Conservation (phyloP, 2,888 invertebrate genomes). For the Mesochorus sp. region DNA sequence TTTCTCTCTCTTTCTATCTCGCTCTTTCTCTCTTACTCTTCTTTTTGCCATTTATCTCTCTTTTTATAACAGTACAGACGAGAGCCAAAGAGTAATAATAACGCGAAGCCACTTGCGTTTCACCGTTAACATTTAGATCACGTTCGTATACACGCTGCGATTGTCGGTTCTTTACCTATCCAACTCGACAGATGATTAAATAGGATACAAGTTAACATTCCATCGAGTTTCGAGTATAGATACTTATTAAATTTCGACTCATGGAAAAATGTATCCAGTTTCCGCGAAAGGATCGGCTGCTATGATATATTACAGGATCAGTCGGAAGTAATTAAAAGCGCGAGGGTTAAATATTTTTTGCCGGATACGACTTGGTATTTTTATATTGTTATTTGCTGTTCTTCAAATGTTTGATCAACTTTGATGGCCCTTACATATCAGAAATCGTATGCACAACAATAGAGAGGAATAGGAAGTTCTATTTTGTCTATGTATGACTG, state of each 20-base stretch:
- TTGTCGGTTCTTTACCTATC: conserved; percentile 42
- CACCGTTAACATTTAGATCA: conserved; percentile 60
- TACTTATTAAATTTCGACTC: conserved; percentile 1
- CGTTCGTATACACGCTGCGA: conserved; percentile 50
- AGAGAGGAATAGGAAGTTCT: too few relatives aligned
- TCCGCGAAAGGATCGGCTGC: not conserved
- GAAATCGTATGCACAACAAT: too few relatives aligned
- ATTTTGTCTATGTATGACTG: too few relatives aligned
- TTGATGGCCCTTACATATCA: too few relatives aligned
- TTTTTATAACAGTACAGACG: conserved; percentile 56
- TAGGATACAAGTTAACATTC: conserved; percentile 8
- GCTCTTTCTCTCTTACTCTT: conserved; percentile 25
- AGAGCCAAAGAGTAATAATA: conserved; percentile 51
- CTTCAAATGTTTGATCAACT: not conserved
- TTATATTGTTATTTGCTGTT: not conserved
- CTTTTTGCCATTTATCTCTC: conserved; percentile 41
- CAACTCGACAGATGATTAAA: conserved; percentile 44
- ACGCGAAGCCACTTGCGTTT: conserved; percentile 52
- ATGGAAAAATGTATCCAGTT: not conserved
- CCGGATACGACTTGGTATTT: not conserved
- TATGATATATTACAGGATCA: not conserved
- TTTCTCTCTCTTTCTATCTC: not conserved
- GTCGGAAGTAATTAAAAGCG: not conserved
- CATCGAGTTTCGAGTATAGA: conserved; percentile 21
- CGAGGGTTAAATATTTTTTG: not conserved